These are phyloP conservation scores for Neostethus bicornis DNA, from an alignment of 2,797 vertebrate genomes.

Conservation along the genomic window DNA sequence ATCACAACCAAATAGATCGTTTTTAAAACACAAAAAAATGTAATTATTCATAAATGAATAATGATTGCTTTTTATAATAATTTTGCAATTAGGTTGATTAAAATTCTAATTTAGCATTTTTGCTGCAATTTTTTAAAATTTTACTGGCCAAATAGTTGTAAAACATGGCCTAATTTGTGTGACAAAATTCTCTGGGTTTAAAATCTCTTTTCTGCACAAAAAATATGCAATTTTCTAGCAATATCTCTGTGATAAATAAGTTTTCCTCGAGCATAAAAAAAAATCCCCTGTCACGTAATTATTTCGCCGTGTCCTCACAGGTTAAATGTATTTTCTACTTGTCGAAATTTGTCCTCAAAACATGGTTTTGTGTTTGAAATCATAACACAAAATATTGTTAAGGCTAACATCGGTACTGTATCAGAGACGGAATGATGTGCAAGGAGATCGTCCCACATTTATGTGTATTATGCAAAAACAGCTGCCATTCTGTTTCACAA, in stretches of 20 bases:
- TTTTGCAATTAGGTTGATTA: too few relatives aligned
- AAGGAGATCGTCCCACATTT: constrained; percentile 47
- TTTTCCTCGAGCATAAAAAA: background rate
- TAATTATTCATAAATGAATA: too few relatives aligned
- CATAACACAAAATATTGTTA: constrained; percentile 72
- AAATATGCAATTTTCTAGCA: too few relatives aligned
- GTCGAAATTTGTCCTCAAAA: constrained; percentile 65
- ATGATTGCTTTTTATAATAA: too few relatives aligned
- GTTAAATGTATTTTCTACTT: constrained; percentile 47
- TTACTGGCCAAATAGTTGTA: too few relatives aligned
- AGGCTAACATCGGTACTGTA: constrained; percentile 43
- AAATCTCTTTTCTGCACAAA: too few relatives aligned
- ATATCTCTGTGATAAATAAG: background rate
- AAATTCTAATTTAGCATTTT: too few relatives aligned
- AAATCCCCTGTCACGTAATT: constrained; percentile 11
- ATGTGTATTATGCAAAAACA: constrained; percentile 65
- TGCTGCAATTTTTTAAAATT: too few relatives aligned
- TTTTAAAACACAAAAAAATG: too few relatives aligned
- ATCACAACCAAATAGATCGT: too few relatives aligned
- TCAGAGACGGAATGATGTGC: constrained; percentile 18
- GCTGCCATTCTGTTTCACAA: constrained; percentile 28
- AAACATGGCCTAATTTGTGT: too few relatives aligned
- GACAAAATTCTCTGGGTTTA: too few relatives aligned
- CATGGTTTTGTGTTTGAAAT: constrained; percentile 63
- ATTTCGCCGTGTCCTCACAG: constrained; percentile 7